Evolutionary conservation across 2,797 vertebrate genomes (phyloP).

Genomic region (Labeo calbasu): DNA sequence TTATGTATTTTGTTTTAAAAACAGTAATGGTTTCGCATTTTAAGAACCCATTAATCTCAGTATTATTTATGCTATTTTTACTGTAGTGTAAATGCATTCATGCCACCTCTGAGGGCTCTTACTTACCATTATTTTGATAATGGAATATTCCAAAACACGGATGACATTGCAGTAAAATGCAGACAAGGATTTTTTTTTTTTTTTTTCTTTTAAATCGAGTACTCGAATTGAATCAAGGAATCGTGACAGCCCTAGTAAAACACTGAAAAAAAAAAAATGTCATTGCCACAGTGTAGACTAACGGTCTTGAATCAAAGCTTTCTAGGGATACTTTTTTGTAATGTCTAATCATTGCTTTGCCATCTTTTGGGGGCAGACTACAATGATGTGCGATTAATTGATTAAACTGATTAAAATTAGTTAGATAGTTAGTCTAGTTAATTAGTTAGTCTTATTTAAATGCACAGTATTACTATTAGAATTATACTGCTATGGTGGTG

Average conservation of each 20-base stretch:
- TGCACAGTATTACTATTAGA: neutral
- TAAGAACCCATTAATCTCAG: neutral
- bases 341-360: neutral
- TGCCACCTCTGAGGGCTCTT: neutral
- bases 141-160: no score
- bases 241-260: no score
- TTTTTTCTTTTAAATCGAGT: no score
- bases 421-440: neutral
- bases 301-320: neutral
- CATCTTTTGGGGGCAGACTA: neutral
- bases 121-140: no score
- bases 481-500: neutral
- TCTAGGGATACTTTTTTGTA: neutral
- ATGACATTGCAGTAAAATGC: no score
- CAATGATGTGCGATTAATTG: neutral
- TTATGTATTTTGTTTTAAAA: neutral
- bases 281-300: neutral
- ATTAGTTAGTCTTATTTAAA: neutral
- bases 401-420: neutral
- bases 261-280: neutral
- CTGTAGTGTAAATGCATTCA: neutral
- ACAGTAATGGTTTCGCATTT: neutral
- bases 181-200: no score
- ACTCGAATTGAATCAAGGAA: no score
- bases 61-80: neutral